Evolutionary conservation across 2,113 vertebrate genomes (phyloP).

Genomic region (Amblyornis subalaris): DNA sequence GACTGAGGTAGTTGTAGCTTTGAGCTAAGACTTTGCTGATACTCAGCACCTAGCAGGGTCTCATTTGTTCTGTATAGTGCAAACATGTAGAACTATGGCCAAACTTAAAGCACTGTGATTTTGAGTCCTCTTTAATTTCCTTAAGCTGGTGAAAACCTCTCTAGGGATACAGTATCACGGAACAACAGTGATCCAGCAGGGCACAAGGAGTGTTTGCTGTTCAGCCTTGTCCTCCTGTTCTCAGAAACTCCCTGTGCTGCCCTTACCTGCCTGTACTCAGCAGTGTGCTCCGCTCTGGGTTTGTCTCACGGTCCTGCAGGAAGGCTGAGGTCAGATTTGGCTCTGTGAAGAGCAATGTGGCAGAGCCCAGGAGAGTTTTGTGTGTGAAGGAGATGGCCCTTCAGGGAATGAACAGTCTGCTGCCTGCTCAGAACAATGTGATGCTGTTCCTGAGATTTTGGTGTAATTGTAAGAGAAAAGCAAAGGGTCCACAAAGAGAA

Average conservation of each 20-base stretch:
- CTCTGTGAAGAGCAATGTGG: background rate
- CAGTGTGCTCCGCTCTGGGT: rapidly evolving
- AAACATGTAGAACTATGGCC: background rate
- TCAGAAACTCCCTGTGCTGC: background rate
- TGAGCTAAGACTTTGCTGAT: background rate
- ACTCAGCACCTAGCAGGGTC: background rate
- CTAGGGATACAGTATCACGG: background rate
- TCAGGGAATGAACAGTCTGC: background rate
- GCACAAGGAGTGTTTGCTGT: background rate
- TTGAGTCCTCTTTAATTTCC: background rate
- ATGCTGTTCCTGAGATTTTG: background rate
- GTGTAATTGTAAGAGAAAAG: background rate
- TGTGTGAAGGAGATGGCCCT: background rate
- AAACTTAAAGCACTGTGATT: background rate
- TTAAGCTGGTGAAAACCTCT: background rate
- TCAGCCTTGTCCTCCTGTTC: background rate
- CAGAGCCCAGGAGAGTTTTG: background rate
- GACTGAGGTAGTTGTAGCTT: background rate
- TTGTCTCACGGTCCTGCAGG: background rate
- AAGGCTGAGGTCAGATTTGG: background rate
- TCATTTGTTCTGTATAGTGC: background rate
- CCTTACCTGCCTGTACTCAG: background rate
- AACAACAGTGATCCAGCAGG: background rate
- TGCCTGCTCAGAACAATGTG: background rate
- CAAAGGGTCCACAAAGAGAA: background rate